Conservation (phyloP, 2,797 vertebrate genomes). For the Oreortyx pictus region DNA sequence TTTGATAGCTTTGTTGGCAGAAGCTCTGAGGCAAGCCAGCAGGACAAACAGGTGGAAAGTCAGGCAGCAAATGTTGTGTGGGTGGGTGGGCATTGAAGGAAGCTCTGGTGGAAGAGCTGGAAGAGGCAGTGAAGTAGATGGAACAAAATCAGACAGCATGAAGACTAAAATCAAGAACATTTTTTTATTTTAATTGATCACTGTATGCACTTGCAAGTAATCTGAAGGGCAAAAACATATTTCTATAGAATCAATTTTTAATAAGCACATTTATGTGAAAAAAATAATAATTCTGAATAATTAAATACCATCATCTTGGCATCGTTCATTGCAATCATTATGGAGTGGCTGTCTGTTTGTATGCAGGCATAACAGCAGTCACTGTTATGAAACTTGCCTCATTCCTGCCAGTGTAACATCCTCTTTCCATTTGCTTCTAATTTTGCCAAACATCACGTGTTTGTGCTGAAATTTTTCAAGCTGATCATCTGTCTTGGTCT, state of each 20-base stretch:
- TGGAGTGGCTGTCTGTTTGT: neutral
- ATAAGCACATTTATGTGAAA: constrained; percentile 23
- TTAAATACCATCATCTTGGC: constrained; percentile 16
- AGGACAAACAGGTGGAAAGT: neutral
- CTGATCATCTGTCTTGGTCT: neutral
- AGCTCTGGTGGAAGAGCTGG: neutral
- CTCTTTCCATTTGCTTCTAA: constrained; percentile 30
- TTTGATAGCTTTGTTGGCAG: neutral
- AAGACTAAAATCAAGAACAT: neutral
- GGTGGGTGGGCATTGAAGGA: rapidly evolving
- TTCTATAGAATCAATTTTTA: constrained; percentile 52
- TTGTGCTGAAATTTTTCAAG: constrained; percentile 29
- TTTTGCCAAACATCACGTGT: neutral
- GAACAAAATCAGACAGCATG: neutral
- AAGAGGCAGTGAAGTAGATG: neutral
- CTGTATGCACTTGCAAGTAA: neutral
- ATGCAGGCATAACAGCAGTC: neutral
- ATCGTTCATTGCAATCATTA: neutral
- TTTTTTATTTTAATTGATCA: neutral
- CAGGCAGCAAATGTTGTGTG: neutral
- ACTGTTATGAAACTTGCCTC: constrained; percentile 19
- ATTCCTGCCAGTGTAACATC: constrained; percentile 9
- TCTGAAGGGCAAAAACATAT: constrained; percentile 20
- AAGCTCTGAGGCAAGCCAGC: neutral
- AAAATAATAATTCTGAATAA: constrained; percentile 53